Evolutionary conservation across 2,113 vertebrate genomes (phyloP), one percentile per base, ranked within the genome.

Genomic region (Collichthys lucidus): DNA sequence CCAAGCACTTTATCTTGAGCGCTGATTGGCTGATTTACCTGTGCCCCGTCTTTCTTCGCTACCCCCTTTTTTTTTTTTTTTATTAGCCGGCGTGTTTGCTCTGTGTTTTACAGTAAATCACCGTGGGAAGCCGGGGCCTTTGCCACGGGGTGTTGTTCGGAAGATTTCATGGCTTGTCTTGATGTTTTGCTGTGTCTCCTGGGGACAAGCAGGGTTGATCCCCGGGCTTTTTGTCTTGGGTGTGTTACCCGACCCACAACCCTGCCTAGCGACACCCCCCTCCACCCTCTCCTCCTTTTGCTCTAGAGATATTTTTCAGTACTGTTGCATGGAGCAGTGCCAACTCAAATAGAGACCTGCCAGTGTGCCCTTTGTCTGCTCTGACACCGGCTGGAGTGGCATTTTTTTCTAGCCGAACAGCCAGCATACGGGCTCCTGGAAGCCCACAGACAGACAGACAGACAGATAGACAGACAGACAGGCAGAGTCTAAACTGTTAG

Each of bases 341-440:
- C 94, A 95, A 93, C 86, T 91, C 91, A 95, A 95, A 96, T 95
- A 96, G 93, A 95, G 95, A 94, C 88, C 88, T 92, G 91, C 93
- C 92, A 93, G 91, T 88, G 88, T 83, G 76, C 80, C 89, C 88
- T 94, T 94, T 95, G 94, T 95, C 87, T 85, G 86, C 77, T 74
- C 87, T 93, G 94, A 95, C 91, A 93, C 88, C 15, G 79, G 73
- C 88, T 90, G 86, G 77, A 90, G 92, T 90, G 77, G 82, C 80
- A 77, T 88, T 92, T 85, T 91, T 80, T n/a, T n/a, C n/a, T n/a
- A n/a, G n/a, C 8, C 65, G 75, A 40, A 52, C 81, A 67, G 86
- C 88, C 90, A 92, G 79, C 89, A 82, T 83, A 91, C 80, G 73
- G 89, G 87, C 86, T 94, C 80, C 90, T 85, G 80, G 85, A 91